Conservation (phyloP, 2,888 invertebrate genomes). For the Drosophila yooni region DNA sequence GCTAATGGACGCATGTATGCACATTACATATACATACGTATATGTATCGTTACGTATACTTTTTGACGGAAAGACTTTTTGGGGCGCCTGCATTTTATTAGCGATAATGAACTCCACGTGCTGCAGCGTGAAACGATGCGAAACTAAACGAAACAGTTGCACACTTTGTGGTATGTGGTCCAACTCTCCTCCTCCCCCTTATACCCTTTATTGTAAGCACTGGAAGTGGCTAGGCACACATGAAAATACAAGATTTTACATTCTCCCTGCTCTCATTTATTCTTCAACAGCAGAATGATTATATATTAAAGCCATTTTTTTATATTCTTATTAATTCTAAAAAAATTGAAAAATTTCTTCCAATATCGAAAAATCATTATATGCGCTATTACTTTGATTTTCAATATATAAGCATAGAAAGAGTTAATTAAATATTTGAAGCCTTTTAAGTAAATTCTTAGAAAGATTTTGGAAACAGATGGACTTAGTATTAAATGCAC, state of each 20-base stretch:
- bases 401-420: background rate
- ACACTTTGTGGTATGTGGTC: constrained; percentile 38
- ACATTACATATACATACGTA: constrained; percentile 37
- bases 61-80: constrained; percentile 19
- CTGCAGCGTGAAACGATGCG: constrained; percentile 43
- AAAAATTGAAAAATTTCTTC: background rate
- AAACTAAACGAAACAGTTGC: constrained; percentile 55
- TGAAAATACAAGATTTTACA: background rate
- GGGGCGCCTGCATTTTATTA: constrained; percentile 66
- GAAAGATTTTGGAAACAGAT: background rate
- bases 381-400: background rate
- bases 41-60: constrained; percentile 14
- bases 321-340: background rate
- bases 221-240: background rate
- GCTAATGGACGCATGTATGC: constrained; percentile 19
- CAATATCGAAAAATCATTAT: background rate
- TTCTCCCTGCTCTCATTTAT: background rate
- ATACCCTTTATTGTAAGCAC: constrained; percentile 6
- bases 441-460: background rate
- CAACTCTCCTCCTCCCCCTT: background rate
- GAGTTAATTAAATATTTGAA: background rate
- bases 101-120: constrained; percentile 75
- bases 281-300: background rate
- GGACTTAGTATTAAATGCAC: background rate
- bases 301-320: no score